Evolutionary conservation across 1,140 invertebrate genomes (phyloP).

Genomic region (Onthophagus taurus): DNA sequence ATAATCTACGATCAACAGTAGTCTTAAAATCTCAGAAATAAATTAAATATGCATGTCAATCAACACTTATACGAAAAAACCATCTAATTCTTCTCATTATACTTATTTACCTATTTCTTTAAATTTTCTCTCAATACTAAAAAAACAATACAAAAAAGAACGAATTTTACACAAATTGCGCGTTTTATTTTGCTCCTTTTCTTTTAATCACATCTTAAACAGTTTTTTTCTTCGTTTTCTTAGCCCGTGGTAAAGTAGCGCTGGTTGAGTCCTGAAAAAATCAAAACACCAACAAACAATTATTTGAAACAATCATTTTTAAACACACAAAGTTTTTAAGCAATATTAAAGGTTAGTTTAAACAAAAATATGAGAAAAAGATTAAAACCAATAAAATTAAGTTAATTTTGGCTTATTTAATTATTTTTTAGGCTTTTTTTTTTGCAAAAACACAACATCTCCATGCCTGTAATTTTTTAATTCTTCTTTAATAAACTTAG

Average conservation of each 20-base stretch:
- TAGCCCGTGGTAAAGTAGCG: slow-evolving; percentile 35
- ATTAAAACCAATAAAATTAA: slow-evolving; percentile 15
- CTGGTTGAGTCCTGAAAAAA: slow-evolving; percentile 31
- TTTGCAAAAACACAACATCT: slow-evolving; percentile 10
- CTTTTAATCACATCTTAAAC: too few relatives aligned
- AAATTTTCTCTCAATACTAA: too few relatives aligned
- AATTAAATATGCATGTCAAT: too few relatives aligned
- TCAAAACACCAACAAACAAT: slow-evolving; percentile 3
- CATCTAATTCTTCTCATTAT: too few relatives aligned
- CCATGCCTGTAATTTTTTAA: slow-evolving; percentile 10
- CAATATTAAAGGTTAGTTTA: slow-evolving; percentile 6
- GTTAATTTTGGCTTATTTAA: background rate
- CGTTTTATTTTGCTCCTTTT: too few relatives aligned
- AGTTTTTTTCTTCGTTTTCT: slow-evolving; percentile 36
- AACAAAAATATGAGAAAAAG: slow-evolving; percentile 17
- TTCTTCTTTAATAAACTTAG: slow-evolving; percentile 4
- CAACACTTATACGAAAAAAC: too few relatives aligned
- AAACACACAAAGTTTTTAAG: slow-evolving; percentile 1
- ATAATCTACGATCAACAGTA: too few relatives aligned
- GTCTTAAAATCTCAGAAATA: too few relatives aligned
- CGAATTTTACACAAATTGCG: too few relatives aligned
- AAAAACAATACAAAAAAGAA: too few relatives aligned
- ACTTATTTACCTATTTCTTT: too few relatives aligned
- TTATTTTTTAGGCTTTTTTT: too few relatives aligned
- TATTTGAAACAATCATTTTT: background rate